Evolutionary conservation across 2,797 vertebrate genomes (phyloP).

Genomic region (Brachyalestes nurse): DNA sequence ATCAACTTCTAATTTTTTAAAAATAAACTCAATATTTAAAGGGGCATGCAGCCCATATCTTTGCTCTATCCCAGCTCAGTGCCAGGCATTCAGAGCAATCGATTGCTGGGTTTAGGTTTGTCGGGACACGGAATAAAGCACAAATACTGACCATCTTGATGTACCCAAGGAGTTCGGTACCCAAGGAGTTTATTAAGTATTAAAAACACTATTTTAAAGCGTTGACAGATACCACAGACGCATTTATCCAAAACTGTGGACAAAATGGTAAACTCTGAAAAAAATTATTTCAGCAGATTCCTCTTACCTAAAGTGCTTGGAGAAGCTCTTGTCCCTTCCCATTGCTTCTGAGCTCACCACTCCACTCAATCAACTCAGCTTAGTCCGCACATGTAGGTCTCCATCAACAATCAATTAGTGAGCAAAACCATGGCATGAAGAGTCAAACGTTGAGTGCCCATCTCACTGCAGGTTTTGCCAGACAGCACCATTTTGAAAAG

Average conservation of each 20-base stretch:
- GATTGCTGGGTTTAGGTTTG: not conserved
- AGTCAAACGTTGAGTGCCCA: conserved; percentile 26
- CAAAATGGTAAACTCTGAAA: not conserved
- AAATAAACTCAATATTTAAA: too few species aligned
- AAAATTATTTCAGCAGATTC: conserved; percentile 6
- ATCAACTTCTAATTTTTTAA: too few species aligned
- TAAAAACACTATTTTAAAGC: not conserved
- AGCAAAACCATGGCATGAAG: conserved; percentile 11
- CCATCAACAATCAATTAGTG: conserved; percentile 57
- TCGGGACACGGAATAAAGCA: not conserved
- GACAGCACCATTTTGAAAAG: conserved; percentile 36
- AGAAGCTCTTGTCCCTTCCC: conserved; percentile 92
- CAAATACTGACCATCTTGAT: not conserved
- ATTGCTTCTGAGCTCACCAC: conserved; percentile 72
- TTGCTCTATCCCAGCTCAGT: not conserved
- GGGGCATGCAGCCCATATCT: too few species aligned
- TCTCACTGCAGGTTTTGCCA: conserved; percentile 12
- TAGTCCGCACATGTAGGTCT: conserved; percentile 59
- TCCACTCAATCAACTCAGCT: conserved; percentile 52
- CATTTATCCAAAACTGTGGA: not conserved
- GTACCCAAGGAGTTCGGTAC: not conserved
- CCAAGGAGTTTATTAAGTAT: not conserved
- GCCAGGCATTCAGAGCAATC: not conserved
- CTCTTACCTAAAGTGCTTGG: conserved; percentile 93
- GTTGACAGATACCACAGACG: not conserved